Evolutionary conservation across 2,797 vertebrate genomes (phyloP), one percentile per base, ranked within the genome.

Genomic region (Salmo trutta): DNA sequence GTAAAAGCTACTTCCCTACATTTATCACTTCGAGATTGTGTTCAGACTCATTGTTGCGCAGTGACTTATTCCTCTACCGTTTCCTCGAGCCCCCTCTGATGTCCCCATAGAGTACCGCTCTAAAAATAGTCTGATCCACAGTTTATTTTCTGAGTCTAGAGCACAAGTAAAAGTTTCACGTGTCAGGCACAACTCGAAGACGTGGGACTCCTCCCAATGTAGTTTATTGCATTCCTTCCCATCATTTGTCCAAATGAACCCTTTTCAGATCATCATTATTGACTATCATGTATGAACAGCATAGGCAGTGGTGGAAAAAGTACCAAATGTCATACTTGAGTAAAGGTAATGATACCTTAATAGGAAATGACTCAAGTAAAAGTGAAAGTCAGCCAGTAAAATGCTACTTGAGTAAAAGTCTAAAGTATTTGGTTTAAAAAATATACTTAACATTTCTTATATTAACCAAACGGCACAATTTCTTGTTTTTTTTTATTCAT

Each of bases 121-220:
- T 33, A n/a, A 70, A 10, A n/a, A 10, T n/a, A 36, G 33, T 47
- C 41, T 12, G 41, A 14, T 41, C 10, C 10, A 47, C 41, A 47
- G 41, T 47, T 47, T 47, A 1, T 47, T 76, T 82, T 71, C 79
- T 2, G 77, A 89, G 83, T 86, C 88, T 85, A 47, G 41, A 56
- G 82, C 89, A 77, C 79, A 82, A 86, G 82, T 81, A 92, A 92
- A 12, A 91, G 87, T 90, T 93, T 93, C 90, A 93, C 92, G 92
- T 93, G 93, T 93, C 93, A 79, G 33, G 47, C 71, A 83, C 80
- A 82, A 79, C 78, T 59, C 0, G 59, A 64, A 64, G 10, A 64
- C 21, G 59, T 16, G 0, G 51, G 83, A 88, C 92, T 92, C 92
- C 92, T 91, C 92, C 92, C 91, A 88, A 83, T 86, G 77, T 21